These are phyloP conservation scores for Sebastes aleutianus DNA, from an alignment of 2,797 vertebrate genomes.

Conservation along the genomic window DNA sequence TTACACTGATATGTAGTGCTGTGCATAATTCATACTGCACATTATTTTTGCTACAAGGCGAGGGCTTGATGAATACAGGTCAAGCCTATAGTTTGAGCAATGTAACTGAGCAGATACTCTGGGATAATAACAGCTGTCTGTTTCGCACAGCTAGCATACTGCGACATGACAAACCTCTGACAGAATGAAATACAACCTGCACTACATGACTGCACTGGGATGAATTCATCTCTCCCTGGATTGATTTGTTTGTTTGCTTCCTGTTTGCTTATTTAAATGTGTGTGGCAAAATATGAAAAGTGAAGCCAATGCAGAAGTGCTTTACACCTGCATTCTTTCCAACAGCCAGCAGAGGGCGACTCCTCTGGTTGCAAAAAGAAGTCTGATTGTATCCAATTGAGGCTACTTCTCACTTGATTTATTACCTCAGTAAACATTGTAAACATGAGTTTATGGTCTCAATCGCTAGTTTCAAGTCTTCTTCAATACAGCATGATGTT, in stretches of 20 bases:
- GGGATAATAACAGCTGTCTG: constrained; percentile 22
- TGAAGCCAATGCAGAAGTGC: background rate
- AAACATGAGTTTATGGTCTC: background rate
- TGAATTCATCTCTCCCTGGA: constrained; percentile 18
- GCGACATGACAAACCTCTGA: constrained; percentile 8
- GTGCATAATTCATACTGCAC: constrained; percentile 53
- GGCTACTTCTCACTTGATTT: background rate
- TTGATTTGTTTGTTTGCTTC: constrained; percentile 33
- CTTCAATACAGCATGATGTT: background rate
- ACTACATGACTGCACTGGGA: constrained; percentile 8
- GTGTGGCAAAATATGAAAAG: background rate
- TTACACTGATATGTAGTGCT: constrained; percentile 2
- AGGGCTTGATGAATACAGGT: constrained; percentile 51
- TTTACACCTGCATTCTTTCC: background rate
- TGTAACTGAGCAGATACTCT: constrained; percentile 27
- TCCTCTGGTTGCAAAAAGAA: background rate
- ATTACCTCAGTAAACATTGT: background rate
- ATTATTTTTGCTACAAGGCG: constrained; percentile 30
- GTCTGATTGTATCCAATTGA: background rate
- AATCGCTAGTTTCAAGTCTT: background rate
- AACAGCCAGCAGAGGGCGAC: no score
- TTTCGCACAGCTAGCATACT: background rate
- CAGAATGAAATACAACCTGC: constrained; percentile 32
- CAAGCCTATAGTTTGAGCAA: constrained; percentile 43
- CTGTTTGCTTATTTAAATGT: constrained; percentile 13